A percentile compares a stretch with the other conserved stretches of the same genome.
phyloP scores from a whole-genome alignment of 2,888 invertebrate species.

The Glomeris marginata region DNA sequence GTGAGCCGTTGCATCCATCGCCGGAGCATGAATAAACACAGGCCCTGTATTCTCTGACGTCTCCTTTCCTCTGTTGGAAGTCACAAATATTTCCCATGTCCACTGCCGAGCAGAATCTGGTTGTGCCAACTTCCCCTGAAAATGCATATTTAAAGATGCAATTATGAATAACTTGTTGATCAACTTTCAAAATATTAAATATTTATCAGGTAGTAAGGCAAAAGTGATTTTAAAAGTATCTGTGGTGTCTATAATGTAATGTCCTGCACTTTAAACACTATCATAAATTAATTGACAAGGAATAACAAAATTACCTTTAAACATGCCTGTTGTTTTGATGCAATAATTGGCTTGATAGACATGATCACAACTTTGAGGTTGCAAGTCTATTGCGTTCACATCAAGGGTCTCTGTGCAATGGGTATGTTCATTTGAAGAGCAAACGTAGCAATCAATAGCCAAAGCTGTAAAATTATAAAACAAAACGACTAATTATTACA shows the following conservation, averaged over 20 bases:
- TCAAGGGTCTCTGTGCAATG: constrained; percentile 62
- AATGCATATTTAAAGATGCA: background rate
- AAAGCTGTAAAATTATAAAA: constrained; percentile 36
- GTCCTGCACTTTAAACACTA: too few species aligned
- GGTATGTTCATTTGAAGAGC: constrained; percentile 69
- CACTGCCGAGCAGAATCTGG: constrained; percentile 69
- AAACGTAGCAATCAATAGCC: constrained; percentile 72
- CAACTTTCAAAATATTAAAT: background rate
- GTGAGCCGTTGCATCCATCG: constrained; percentile 57
- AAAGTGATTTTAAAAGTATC: too few species aligned
- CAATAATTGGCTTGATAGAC: constrained; percentile 69
- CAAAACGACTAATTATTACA: background rate
- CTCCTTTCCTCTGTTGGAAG: constrained; percentile 72
- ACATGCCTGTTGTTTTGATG: constrained; percentile 72
- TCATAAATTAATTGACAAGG: too few species aligned
- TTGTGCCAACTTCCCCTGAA: constrained; percentile 73
- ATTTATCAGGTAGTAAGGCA: background rate
- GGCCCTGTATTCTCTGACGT: constrained; percentile 64
- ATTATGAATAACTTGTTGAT: background rate
- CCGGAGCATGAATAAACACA: constrained; percentile 71
- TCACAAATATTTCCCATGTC: constrained; percentile 81
- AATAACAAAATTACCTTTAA: constrained; percentile 30
- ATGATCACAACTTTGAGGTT: constrained; percentile 42
- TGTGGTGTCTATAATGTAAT: too few species aligned
- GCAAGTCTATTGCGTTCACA: constrained; percentile 30